Base-by-base conservation (phyloP, 2,888 invertebrate species). In the Operophtera brumata region DNA sequence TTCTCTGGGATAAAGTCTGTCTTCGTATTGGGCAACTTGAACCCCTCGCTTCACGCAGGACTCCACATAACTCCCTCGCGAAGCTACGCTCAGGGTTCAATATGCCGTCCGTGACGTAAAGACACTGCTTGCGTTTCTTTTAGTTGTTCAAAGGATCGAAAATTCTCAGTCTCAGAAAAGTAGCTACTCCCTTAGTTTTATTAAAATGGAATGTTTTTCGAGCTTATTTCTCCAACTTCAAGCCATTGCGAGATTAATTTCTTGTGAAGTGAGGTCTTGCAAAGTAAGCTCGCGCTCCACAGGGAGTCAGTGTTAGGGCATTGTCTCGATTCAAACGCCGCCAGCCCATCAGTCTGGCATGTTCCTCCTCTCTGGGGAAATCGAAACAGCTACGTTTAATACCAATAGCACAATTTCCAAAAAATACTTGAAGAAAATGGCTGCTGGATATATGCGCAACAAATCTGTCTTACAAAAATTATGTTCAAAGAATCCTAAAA, bases 331-430 rank as follows among this genome's bases (percentile, higher is more conserved):
- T 71, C 64, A 68, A 74, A 68, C 62, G 63, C 55, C 61, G 58
- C 67, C 68, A 73, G 72, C 74, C 71, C 64, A 66, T 67, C 68
- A 55, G 68, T 67, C 65, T 65, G 65, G 70, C 67, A 60, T 69
- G 64, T 70, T 66, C 64, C 46, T 53, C 45, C 65, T 62, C 78
- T 66, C 74, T 7, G 45, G 78, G 79, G 78, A 80, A 80, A 80
- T 78, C 65, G 65, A 67, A 70, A 69, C 65, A 65, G 54, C 59
- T 70, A 61, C 64, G 57, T 73, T 73, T 75, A 74, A 80, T 77
- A 69, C 71, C 72, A 76, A 75, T 71, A 54, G 45, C 37, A 42
- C 20, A 20, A 20, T 4, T 20, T 20, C 4, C 2, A 20, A 20
- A 20, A 20, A 20, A 20, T 20, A 2, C n/a, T n/a, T n/a, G n/a